Percentiles rank a stretch among this genome's conserved stretches.
Conservation (phyloP, 1,140 invertebrate genomes). For the Drosophila bipectinata region DNA sequence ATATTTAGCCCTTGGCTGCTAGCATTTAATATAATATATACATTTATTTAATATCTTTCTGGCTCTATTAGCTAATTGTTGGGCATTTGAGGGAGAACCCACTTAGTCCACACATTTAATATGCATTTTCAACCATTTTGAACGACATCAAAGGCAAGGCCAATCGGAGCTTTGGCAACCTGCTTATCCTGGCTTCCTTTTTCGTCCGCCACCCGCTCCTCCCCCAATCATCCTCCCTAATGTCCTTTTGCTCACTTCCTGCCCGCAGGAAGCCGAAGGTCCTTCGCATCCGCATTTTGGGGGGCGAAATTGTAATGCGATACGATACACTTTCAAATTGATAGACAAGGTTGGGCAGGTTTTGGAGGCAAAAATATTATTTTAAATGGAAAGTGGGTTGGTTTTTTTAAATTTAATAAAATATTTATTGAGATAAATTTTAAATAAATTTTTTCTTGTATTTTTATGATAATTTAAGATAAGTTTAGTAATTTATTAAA, state of each 20-base stretch:
- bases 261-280: slow-evolving; percentile 7
- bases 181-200: slow-evolving; percentile 20
- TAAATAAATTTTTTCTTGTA: no score
- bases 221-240: no score
- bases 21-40: background rate
- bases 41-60: background rate
- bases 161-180: slow-evolving; percentile 6
- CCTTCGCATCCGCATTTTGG: slow-evolving; percentile 8
- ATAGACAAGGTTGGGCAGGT: background rate
- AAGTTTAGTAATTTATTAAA: no score
- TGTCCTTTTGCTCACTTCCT: slow-evolving; percentile 18
- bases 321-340: background rate
- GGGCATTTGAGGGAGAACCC: slow-evolving; percentile 9
- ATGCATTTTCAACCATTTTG: slow-evolving; percentile 31
- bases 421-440: background rate
- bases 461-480: no score
- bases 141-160: slow-evolving; percentile 19
- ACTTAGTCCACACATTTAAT: slow-evolving; percentile 33
- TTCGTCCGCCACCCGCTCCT: no score
- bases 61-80: slow-evolving; percentile 31
- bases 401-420: no score
- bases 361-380: background rate
- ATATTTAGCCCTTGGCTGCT: background rate
- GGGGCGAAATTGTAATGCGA: slow-evolving; percentile 3
- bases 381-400: no score